Percentiles rank a stretch among this genome's conserved stretches.
Evolutionary conservation across 2,797 vertebrate species (phyloP).

Genomic region (Halcyon badia): DNA sequence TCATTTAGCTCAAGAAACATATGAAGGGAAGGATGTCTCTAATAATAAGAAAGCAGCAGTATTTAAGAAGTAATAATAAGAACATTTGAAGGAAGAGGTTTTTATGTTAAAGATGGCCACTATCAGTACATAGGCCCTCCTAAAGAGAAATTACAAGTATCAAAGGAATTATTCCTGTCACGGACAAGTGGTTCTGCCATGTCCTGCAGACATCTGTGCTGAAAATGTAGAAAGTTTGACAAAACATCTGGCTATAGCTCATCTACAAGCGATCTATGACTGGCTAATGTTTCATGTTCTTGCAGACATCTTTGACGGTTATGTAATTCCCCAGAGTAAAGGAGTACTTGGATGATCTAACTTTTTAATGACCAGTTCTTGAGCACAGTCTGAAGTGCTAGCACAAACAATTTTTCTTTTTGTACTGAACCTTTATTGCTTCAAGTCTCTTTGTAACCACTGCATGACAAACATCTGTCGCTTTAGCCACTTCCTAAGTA

Average conservation of each 20-base stretch:
- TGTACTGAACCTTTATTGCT: background rate
- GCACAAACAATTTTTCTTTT: background rate
- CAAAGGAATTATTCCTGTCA: background rate
- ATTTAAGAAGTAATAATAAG: background rate
- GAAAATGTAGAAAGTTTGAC: background rate
- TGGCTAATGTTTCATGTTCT: background rate
- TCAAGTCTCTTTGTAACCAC: background rate
- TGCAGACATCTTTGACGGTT: background rate
- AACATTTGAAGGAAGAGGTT: background rate
- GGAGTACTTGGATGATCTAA: background rate
- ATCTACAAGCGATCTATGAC: background rate
- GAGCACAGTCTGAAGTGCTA: background rate
- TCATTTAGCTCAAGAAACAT: background rate
- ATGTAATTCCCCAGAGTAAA: background rate
- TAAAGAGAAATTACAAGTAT: background rate
- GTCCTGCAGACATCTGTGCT: background rate
- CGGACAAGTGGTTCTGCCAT: background rate
- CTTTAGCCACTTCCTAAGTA: background rate
- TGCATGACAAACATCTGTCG: background rate
- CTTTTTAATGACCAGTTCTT: background rate
- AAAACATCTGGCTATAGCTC: background rate
- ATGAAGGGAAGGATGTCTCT: background rate
- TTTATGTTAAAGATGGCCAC: background rate
- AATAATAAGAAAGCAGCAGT: background rate
- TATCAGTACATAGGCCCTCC: background rate